Evolutionary conservation across 2,888 invertebrate species (phyloP).

Genomic region (Drosophila emarginata): DNA sequence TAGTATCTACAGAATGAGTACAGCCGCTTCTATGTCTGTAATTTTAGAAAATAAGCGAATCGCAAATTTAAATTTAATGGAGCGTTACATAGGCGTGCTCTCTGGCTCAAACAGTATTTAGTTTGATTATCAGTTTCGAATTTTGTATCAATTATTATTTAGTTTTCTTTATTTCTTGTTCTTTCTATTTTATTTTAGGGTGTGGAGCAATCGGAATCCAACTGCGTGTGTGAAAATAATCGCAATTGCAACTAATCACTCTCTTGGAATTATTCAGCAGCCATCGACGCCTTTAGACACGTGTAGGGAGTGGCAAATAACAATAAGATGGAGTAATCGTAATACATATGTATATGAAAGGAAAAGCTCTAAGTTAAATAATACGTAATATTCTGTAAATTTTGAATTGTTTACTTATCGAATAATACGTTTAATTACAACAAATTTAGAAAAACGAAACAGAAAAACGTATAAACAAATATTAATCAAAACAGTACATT

Average conservation of each 20-base stretch:
- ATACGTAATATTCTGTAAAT: background rate
- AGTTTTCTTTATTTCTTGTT: too few species aligned
- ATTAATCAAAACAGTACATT: too few species aligned
- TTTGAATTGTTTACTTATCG: too few species aligned
- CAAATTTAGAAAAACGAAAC: too few species aligned
- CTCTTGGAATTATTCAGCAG: constrained; percentile 52
- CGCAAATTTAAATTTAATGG: constrained; percentile 67
- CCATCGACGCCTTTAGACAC: constrained; percentile 25
- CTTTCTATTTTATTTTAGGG: constrained; percentile 32
- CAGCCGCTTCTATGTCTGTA: constrained; percentile 23
- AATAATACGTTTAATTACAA: too few species aligned
- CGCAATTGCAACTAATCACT: constrained; percentile 59
- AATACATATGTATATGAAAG: too few species aligned
- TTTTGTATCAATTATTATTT: background rate
- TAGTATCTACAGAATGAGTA: background rate
- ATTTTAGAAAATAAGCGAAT: constrained; percentile 44
- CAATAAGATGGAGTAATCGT: background rate
- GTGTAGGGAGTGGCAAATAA: constrained; percentile 25
- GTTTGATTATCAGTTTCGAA: constrained; percentile 55
- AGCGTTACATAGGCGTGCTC: constrained; percentile 58
- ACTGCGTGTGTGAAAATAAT: constrained; percentile 56
- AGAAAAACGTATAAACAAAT: too few species aligned
- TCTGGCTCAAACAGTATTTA: constrained; percentile 29
- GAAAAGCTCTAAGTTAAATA: too few species aligned
- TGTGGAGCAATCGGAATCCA: constrained; percentile 27